Conservation (phyloP, 2,113 vertebrate species). For the Mellivora capensis region DNA sequence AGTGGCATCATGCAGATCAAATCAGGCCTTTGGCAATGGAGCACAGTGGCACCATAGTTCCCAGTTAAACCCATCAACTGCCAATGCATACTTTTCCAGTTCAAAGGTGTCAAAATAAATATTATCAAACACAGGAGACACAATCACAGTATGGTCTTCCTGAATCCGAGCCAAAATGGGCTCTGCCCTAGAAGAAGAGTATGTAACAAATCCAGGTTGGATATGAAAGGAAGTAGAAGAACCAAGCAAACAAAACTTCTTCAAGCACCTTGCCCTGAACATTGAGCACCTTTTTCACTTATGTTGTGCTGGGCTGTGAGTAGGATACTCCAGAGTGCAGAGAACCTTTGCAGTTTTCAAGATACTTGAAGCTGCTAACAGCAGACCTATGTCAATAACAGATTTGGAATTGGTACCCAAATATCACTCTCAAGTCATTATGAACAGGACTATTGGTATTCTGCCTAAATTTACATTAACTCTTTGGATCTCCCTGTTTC, state of each 20-base stretch:
- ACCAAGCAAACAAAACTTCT: neutral
- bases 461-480: neutral
- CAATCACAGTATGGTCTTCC: constrained; percentile 66
- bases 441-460: neutral
- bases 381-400: neutral
- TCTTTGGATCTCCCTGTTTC: neutral
- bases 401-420: neutral
- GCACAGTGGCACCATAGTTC: constrained; percentile 70
- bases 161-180: constrained; percentile 72
- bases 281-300: neutral
- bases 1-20: constrained; percentile 51
- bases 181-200: constrained; percentile 60
- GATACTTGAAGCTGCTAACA: neutral
- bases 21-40: constrained; percentile 13
- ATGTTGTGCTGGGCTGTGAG: neutral
- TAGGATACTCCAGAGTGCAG: neutral
- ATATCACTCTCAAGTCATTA: neutral
- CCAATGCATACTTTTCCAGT: constrained; percentile 1
- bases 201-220: neutral
- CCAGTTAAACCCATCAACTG: constrained; percentile 73
- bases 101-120: constrained; percentile 68
- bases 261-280: neutral
- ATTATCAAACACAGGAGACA: constrained; percentile 73
- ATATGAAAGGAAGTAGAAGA: neutral
- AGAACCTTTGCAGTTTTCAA: neutral